phyloP scores from a whole-genome alignment of 2,113 vertebrate species.

The Trichomycterus rosablanca region DNA sequence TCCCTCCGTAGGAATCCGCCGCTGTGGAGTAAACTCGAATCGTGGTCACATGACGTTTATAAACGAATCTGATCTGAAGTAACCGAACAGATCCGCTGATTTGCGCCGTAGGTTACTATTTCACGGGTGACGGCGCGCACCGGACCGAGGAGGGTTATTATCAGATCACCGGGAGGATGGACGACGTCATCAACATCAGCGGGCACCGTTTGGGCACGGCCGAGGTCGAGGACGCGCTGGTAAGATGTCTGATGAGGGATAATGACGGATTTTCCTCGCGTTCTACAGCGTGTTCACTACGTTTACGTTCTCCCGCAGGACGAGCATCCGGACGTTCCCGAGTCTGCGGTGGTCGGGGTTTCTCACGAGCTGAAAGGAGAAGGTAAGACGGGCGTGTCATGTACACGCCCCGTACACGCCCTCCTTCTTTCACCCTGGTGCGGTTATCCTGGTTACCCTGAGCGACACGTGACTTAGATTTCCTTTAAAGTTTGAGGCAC shows the following conservation, averaged over 20 bases:
- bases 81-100: too few species aligned
- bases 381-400: slow-evolving; percentile 64
- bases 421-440: too few species aligned
- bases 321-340: slow-evolving; percentile 82
- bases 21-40: too few species aligned
- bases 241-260: slow-evolving; percentile 46
- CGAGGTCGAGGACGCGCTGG: slow-evolving; percentile 89
- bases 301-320: slow-evolving; percentile 61
- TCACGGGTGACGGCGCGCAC: slow-evolving; percentile 82
- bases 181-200: slow-evolving; percentile 88
- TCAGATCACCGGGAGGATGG: slow-evolving; percentile 87
- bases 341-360: slow-evolving; percentile 83
- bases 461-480: too few species aligned
- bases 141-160: slow-evolving; percentile 78
- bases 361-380: slow-evolving; percentile 88
- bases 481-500: too few species aligned
- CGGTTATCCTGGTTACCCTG: too few species aligned
- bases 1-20: too few species aligned
- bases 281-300: neutral
- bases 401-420: too few species aligned
- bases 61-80: too few species aligned
- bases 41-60: too few species aligned
- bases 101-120: slow-evolving; percentile 73
- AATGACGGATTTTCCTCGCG: neutral
- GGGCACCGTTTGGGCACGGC: slow-evolving; percentile 87